These are phyloP conservation scores for Vidua chalybeata DNA, from an alignment of 2,113 vertebrate species.

Conservation along the genomic window DNA sequence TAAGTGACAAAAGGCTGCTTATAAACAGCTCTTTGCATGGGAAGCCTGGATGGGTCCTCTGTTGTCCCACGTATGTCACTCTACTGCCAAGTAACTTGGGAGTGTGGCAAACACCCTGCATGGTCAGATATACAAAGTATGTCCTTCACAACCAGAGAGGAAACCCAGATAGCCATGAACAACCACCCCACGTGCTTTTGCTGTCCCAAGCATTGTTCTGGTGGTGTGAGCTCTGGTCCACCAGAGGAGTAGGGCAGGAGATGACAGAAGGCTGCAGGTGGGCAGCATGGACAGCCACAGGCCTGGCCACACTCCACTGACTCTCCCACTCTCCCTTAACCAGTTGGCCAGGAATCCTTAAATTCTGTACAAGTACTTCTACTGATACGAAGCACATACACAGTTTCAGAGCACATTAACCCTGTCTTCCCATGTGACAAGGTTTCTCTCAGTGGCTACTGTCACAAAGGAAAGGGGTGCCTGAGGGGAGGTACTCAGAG, in stretches of 20 bases:
- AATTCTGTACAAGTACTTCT: background rate
- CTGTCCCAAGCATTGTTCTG: background rate
- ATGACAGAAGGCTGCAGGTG: background rate
- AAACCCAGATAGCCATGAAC: background rate
- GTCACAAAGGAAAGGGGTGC: background rate
- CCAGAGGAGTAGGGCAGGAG: background rate
- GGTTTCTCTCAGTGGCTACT: background rate
- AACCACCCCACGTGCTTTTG: background rate
- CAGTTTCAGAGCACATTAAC: background rate
- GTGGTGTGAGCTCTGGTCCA: background rate
- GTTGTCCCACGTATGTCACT: background rate
- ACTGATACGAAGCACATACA: background rate
- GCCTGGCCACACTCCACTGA: background rate
- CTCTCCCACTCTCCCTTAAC: background rate
- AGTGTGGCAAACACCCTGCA: background rate
- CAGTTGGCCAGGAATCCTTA: background rate
- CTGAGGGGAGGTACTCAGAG: background rate
- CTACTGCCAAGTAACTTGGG: background rate
- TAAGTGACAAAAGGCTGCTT: background rate
- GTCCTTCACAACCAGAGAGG: background rate
- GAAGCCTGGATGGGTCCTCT: background rate
- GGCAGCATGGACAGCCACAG: background rate
- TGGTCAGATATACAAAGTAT: background rate
- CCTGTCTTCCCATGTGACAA: background rate
- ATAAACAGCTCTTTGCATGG: background rate